Base-by-base conservation (phyloP, 2,888 invertebrate genomes). In the Loripinus fragilis region DNA sequence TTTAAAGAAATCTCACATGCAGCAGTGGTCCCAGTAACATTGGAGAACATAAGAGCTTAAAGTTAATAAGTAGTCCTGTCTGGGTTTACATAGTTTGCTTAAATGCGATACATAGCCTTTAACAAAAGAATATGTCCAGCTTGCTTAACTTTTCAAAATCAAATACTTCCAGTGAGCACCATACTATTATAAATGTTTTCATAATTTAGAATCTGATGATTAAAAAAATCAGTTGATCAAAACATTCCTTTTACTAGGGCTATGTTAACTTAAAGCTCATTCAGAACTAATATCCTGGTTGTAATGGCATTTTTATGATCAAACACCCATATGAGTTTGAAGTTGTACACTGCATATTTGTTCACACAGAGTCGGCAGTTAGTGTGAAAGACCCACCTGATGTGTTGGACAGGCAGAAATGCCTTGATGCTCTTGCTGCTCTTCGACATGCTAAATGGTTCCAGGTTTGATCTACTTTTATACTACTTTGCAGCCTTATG, bases 361-460 rank as follows among this genome's bases (percentile, higher is more conserved):
- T 86, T 85, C 85, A 78, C 75, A 84, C 86, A 83, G 85, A 86
- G 85, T 68, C 85, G 52, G 91, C 91, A 87, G 92, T 92, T 95
- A 96, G 92, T 91, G 93, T 93, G 90, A 95, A 95, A 95, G 95
- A 95, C 93, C 95, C 96, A 88, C 95, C 96, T 95, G 98, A 98
- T 95, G 97, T 98, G 95, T 97, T 99, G 95, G 97, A 98, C 96
- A 97, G 98, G 96, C 97, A 98, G 96, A 98, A 98, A 96, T 99
- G 99, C 96, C 97, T 99, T 96, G 97, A 98, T 96, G 99, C 99
- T 95, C 97, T 99, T 95, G 99, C 99, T 95, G 98, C 98, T 95
- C 97, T 99, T 95, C 97, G 99, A 95, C 99, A 98, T 96, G 98
- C 99, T 96, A 99, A 99, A 96, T 99, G 99, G 99, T 99, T 99